A percentile compares a stretch with the other conserved stretches of the same genome.
phyloP scores from a whole-genome alignment of 1,140 invertebrate genomes.

The Ceratina australensis region DNA sequence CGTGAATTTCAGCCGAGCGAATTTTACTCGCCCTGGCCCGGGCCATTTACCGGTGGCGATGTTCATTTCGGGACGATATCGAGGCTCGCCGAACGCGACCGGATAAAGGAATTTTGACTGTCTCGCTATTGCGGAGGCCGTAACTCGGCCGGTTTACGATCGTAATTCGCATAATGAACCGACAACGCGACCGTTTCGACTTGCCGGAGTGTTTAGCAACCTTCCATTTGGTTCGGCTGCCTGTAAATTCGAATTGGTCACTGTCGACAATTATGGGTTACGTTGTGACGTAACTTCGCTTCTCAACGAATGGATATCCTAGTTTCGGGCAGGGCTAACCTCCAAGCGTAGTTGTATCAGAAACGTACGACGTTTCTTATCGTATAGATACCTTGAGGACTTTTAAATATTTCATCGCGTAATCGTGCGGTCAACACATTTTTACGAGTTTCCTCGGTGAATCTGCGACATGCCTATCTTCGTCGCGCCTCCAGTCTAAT shows the following conservation, averaged over 20 bases:
- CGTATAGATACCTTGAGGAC: no score
- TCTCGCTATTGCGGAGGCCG: not conserved
- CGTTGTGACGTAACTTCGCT: not conserved
- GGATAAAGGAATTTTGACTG: constrained; percentile 31
- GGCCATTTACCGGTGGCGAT: constrained; percentile 7
- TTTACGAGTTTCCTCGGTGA: constrained; percentile 14
- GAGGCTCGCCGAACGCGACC: not conserved
- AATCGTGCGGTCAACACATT: not conserved
- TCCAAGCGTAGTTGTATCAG: no score
- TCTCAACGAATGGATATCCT: no score
- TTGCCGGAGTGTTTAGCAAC: not conserved
- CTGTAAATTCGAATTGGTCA: not conserved
- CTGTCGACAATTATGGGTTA: not conserved
- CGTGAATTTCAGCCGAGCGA: constrained; percentile 1
- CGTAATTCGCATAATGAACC: constrained; percentile 12
- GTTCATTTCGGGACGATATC: constrained; percentile 19
- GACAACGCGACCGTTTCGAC: not conserved
- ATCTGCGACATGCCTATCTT: constrained; percentile 24
- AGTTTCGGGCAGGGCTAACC: no score
- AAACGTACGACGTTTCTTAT: no score
- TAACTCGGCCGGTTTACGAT: constrained; percentile 19
- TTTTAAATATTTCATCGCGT: not conserved
- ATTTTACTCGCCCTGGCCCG: not conserved
- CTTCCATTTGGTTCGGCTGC: not conserved
- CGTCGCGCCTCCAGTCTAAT: constrained; percentile 27